Evolutionary conservation across 2,888 invertebrate genomes (phyloP), one percentile per base, ranked within the genome.

Genomic region (Cosmopolites sordidus): DNA sequence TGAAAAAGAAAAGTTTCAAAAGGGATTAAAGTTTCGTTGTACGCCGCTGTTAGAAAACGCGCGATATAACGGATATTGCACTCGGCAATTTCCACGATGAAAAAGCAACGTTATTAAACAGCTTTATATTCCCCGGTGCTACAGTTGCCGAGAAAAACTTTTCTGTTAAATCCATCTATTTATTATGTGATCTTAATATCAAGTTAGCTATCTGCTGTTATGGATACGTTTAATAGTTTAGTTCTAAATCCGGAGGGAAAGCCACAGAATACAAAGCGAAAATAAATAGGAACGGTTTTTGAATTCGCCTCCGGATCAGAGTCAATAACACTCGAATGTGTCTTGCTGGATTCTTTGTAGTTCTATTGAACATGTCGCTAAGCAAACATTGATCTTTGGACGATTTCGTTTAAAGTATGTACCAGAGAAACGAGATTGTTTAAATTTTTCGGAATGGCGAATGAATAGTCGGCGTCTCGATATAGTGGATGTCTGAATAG

Each of bases 171-270:
- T 39, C 33, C 45, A 12, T 47, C 52, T 52, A 48, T 53, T 48
- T 45, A 48, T 53, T 48, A 22, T 44, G 48, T 44, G 45, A 40
- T 44, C 40, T 51, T 56, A 56, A 51, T 56, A 51, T 48, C 51
- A 51, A 51, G 51, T 56, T 56, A 52, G 48, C 43, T 49, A 42
- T 55, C 48, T 41, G 46, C 41, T 41, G 45, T 54, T 54, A 54
- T 51, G 50, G 56, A 46, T 56, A 48, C 43, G 33, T 27, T 56
- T 47, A 51, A 55, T 55, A 55, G 55, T 52, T 52, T 43, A 41
- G 52, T 42, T 43, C 47, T 43, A 43, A 33, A 48, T 52, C 43
- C 41, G 14, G 16, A 5, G 16, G 30, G 41, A 22, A 18, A 30
- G 16, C 42, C 40, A 39, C 51, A 30, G 55, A 55, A 55, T 55